Conservation (phyloP, 2,888 invertebrate species). For the Synanthedon formicaeformis region DNA sequence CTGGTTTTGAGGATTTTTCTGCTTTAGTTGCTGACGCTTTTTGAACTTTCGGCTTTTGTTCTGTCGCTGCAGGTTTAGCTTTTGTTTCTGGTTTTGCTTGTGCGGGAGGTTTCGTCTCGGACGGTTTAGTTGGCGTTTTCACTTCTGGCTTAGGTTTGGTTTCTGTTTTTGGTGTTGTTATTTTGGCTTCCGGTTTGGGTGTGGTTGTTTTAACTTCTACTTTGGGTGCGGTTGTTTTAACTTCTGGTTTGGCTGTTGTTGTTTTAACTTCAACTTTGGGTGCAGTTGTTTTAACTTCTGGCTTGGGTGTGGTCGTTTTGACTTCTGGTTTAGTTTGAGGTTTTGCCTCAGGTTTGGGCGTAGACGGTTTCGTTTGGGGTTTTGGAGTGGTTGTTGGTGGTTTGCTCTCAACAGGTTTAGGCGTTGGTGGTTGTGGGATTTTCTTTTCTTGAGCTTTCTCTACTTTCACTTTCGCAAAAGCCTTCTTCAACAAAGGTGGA, state of each 20-base stretch:
- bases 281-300: constrained; percentile 9
- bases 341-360: constrained; percentile 12
- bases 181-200: constrained; percentile 12
- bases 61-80: constrained; percentile 8
- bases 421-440: constrained; percentile 3
- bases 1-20: constrained; percentile 3
- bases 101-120: constrained; percentile 7
- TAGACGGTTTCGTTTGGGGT: constrained; percentile 11
- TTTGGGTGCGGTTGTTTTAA: constrained; percentile 9
- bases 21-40: constrained; percentile 3
- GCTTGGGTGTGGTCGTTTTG: constrained; percentile 4
- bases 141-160: constrained; percentile 9
- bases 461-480: constrained; percentile 25
- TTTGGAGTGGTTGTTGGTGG: constrained; percentile 11
- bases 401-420: constrained; percentile 18
- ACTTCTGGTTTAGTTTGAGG: constrained; percentile 8
- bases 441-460: constrained; percentile 3
- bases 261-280: constrained; percentile 11
- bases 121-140: constrained; percentile 1
- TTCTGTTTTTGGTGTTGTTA: constrained; percentile 14
- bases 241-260: constrained; percentile 13
- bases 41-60: neutral
- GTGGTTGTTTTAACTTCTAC: constrained; percentile 6
- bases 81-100: constrained; percentile 11
- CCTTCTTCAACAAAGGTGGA: constrained; percentile 56